These are phyloP conservation scores for Rhadina sibilatrix DNA, from an alignment of 2,113 vertebrate genomes.

Conservation along the genomic window DNA sequence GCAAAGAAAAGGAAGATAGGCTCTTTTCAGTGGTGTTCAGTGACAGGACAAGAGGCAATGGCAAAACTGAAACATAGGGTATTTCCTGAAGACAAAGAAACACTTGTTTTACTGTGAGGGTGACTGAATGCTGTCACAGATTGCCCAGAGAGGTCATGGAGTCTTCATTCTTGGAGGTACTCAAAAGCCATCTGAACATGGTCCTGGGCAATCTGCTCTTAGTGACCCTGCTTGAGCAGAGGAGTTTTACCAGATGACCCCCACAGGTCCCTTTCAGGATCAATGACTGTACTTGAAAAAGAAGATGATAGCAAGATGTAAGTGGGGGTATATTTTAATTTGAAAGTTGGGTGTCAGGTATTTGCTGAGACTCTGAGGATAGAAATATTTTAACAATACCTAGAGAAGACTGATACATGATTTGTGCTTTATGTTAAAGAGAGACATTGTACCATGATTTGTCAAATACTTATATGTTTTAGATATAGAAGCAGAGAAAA, in stretches of 20 bases:
- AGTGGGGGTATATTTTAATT: not conserved
- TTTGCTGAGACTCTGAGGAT: not conserved
- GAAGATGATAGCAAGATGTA: not conserved
- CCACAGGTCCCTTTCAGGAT: not conserved
- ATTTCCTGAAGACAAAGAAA: not conserved
- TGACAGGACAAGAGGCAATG: not conserved
- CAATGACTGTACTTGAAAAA: not conserved
- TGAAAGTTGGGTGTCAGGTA: not conserved
- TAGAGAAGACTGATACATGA: not conserved
- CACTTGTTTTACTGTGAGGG: not conserved
- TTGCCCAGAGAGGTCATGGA: not conserved
- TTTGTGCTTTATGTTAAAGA: not conserved
- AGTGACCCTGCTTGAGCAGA: not conserved
- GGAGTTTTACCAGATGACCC: not conserved
- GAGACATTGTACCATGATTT: not conserved
- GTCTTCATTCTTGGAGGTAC: not conserved
- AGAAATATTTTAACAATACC: not conserved
- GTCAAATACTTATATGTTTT: not conserved
- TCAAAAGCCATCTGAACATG: not conserved
- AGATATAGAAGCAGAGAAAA: slow-evolving; percentile 64
- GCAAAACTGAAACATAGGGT: not conserved
- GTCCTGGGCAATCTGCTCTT: not conserved
- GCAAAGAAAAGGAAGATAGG: not conserved
- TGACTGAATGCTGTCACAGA: not conserved
- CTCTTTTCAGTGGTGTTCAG: not conserved